These are phyloP conservation scores for Yponomeuta cagnagella DNA, from an alignment of 2,888 invertebrate genomes.

Conservation along the genomic window DNA sequence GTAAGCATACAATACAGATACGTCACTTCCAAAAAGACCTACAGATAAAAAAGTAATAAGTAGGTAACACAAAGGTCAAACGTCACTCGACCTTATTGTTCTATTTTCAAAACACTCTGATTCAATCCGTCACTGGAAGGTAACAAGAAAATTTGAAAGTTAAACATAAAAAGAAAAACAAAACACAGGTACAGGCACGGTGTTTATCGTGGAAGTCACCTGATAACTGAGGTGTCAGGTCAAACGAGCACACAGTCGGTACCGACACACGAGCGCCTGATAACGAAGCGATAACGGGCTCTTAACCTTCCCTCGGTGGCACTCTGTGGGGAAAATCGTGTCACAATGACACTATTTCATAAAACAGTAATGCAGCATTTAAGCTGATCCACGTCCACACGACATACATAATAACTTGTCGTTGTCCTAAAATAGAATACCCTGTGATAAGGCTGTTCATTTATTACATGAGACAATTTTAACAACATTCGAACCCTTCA, in stretches of 20 bases:
- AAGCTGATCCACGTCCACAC: no score
- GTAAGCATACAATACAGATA: not conserved
- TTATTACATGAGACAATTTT: no score
- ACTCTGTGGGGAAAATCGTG: constrained; percentile 43
- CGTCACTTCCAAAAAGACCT: not conserved
- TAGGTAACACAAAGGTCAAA: not conserved
- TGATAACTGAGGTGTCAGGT: constrained; percentile 74
- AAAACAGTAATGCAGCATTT: no score
- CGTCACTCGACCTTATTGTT: not conserved
- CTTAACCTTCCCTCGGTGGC: constrained; percentile 67
- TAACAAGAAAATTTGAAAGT: constrained; percentile 4
- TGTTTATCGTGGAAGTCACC: constrained; percentile 66
- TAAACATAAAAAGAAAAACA: constrained; percentile 6
- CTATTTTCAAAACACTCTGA: not conserved
- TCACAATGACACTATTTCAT: constrained; percentile 26
- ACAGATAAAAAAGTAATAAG: no score
- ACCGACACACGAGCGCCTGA: constrained; percentile 57
- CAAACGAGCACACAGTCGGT: constrained; percentile 74
- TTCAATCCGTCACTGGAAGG: not conserved
- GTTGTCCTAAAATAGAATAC: no score
- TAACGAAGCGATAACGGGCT: constrained; percentile 68
- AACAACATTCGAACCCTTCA: no score
- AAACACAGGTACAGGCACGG: constrained; percentile 57
- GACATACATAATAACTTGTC: no score
- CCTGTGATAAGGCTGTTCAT: no score